A percentile compares a stretch with the other conserved stretches of the same genome.
These are phyloP conservation scores for Portevinia maculata DNA, from an alignment of 2,888 invertebrate genomes.

Conservation along the genomic window DNA sequence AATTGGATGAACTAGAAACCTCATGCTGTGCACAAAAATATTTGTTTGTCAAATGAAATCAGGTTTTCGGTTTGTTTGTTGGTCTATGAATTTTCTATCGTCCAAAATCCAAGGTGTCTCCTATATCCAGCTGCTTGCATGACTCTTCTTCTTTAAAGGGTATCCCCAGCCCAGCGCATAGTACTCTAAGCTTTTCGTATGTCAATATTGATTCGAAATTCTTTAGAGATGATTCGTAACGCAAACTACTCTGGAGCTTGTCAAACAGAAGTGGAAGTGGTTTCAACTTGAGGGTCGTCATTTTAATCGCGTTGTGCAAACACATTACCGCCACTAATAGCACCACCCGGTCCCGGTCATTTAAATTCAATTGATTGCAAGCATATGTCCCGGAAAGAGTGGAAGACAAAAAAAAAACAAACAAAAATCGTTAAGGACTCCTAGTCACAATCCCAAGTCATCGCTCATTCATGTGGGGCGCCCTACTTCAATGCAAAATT, in stretches of 20 bases:
- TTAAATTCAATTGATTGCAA: slow-evolving; percentile 67
- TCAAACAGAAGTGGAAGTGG: slow-evolving; percentile 73
- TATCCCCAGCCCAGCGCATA: neutral
- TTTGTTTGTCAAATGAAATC: slow-evolving; percentile 73
- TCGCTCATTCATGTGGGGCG: no score
- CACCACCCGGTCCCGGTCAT: slow-evolving; percentile 61
- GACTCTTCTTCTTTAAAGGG: neutral
- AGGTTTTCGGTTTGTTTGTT: slow-evolving; percentile 66
- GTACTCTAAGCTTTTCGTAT: slow-evolving; percentile 41
- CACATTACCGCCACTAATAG: slow-evolving; percentile 60
- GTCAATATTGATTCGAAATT: slow-evolving; percentile 71
- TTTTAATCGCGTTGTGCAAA: slow-evolving; percentile 70
- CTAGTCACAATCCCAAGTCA: no score
- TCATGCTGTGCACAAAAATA: slow-evolving; percentile 50
- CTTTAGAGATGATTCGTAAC: slow-evolving; percentile 71
- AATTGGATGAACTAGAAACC: slow-evolving; percentile 35
- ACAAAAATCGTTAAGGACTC: slow-evolving; percentile 2
- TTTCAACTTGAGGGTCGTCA: slow-evolving; percentile 59
- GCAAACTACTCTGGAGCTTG: slow-evolving; percentile 72
- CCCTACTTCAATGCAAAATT: slow-evolving; percentile 18
- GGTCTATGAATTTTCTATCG: slow-evolving; percentile 65
- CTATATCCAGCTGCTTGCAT: slow-evolving; percentile 25
- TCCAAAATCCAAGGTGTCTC: slow-evolving; percentile 47
- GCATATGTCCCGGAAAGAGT: slow-evolving; percentile 57
- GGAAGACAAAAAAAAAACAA: no score